A percentile compares a stretch with the other conserved stretches of the same genome.
Conservation (phyloP, 2,113 vertebrate species). For the Apistogramma diplotaenia region DNA sequence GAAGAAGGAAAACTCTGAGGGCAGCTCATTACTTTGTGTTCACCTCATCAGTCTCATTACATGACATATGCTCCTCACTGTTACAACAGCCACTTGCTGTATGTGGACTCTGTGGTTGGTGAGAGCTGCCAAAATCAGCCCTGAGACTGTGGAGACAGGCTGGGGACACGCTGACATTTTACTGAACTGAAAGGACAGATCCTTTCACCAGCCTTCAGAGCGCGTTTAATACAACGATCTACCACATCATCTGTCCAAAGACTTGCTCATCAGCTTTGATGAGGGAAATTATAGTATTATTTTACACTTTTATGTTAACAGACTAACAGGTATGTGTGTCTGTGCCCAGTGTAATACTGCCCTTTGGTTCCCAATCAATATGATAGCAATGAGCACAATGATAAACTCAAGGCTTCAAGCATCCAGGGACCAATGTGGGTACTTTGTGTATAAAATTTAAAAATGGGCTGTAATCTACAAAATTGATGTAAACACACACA, state of each 20-base stretch:
- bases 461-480: too few species aligned
- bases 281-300: neutral
- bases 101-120: conserved; percentile 6
- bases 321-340: neutral
- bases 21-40: conserved; percentile 12
- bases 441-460: too few species aligned
- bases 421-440: too few species aligned
- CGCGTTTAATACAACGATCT: neutral
- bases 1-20: too few species aligned
- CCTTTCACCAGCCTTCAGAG: neutral
- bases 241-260: neutral
- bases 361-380: too few species aligned
- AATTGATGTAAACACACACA: too few species aligned
- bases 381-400: too few species aligned
- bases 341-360: neutral
- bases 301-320: neutral
- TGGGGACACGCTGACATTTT: neutral
- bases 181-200: neutral
- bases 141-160: neutral
- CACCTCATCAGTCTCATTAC: conserved; percentile 11
- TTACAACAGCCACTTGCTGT: neutral
- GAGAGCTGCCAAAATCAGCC: neutral
- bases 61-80: conserved; percentile 8
- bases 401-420: too few species aligned
- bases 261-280: neutral